phyloP scores from a whole-genome alignment of 2,113 vertebrate species.

The Centropus unirufus region DNA sequence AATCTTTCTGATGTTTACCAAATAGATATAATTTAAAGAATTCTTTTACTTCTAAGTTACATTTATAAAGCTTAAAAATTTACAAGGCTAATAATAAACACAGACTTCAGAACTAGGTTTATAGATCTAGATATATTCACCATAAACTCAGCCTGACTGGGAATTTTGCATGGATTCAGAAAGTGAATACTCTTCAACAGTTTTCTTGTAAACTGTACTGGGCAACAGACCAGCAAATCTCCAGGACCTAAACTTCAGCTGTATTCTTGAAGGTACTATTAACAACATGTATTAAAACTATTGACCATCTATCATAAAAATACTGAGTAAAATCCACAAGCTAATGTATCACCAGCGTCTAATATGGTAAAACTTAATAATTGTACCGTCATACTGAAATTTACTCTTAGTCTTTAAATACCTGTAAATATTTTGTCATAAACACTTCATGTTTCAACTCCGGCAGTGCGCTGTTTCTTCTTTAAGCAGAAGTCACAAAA shows the following conservation, averaged over 20 bases:
- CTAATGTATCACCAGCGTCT: not conserved
- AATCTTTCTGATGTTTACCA: not conserved
- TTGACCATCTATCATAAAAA: conserved; percentile 12
- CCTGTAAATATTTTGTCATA: conserved; percentile 64
- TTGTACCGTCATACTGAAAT: not conserved
- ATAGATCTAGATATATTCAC: not conserved
- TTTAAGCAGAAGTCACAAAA: conserved; percentile 7
- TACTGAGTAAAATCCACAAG: conserved; percentile 30
- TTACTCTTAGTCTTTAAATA: not conserved
- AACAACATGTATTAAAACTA: conserved; percentile 20
- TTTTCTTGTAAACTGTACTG: not conserved
- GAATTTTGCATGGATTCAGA: not conserved
- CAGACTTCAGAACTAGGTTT: not conserved
- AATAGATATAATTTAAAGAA: not conserved
- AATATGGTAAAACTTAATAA: conserved; percentile 1
- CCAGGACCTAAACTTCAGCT: not conserved
- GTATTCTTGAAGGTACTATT: not conserved
- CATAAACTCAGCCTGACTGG: not conserved
- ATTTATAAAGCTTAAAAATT: not conserved
- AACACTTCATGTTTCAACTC: not conserved
- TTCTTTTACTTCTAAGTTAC: not conserved
- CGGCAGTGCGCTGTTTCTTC: conserved; percentile 18
- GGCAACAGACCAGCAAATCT: not conserved
- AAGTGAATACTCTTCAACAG: not conserved
- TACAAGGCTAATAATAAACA: not conserved